Conservation (phyloP, 2,113 vertebrate genomes). For the Empidonax alnorum region DNA sequence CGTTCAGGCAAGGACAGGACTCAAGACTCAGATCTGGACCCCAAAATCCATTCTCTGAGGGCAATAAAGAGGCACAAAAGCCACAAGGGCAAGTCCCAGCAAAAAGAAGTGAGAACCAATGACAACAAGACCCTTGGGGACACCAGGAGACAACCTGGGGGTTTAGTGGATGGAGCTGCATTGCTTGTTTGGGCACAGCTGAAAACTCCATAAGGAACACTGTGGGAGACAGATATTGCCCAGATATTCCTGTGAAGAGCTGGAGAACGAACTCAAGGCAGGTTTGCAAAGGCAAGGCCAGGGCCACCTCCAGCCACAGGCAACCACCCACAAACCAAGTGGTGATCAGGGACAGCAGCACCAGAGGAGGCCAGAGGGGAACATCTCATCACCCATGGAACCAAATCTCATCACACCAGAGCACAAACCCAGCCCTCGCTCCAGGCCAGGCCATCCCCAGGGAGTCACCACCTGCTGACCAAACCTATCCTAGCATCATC, state of each 20-base stretch:
- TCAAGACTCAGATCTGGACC: not conserved
- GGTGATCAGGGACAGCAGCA: not conserved
- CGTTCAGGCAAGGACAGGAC: not conserved
- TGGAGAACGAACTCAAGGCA: not conserved
- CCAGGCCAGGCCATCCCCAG: not conserved
- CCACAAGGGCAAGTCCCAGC: not conserved
- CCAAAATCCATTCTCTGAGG: not conserved
- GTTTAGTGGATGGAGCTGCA: not conserved
- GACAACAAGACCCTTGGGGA: not conserved
- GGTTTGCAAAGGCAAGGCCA: not conserved
- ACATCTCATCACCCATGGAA: too few relatives aligned
- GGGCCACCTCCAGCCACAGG: not conserved
- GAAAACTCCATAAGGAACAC: not conserved
- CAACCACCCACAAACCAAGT: not conserved
- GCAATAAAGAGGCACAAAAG: not conserved
- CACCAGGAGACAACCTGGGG: not conserved
- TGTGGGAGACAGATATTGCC: accelerated
- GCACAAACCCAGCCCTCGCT: not conserved
- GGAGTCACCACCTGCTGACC: not conserved
- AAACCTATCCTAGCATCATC: accelerated
- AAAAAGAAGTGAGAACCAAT: not conserved
- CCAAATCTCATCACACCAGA: not conserved
- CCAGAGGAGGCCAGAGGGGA: not conserved
- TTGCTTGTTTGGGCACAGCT: not conserved
- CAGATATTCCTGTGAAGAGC: not conserved